phyloP scores from a whole-genome alignment of 2,888 invertebrate genomes.

The Oscheius sp. region DNA sequence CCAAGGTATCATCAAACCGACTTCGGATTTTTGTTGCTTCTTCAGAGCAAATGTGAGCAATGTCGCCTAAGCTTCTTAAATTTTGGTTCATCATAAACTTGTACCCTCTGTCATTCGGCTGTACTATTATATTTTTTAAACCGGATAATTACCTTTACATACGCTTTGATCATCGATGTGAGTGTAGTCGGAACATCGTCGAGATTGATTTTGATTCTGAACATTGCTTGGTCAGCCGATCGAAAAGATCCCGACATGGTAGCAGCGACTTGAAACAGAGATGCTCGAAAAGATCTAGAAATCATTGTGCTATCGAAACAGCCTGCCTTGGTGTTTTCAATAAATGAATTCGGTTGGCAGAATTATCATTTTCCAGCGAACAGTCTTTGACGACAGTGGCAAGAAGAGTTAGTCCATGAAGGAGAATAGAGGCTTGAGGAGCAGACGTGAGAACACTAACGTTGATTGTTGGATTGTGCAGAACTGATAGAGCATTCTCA shows the following conservation, averaged over 20 bases:
- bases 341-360: not conserved
- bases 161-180: conserved; percentile 5
- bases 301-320: not conserved
- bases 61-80: not conserved
- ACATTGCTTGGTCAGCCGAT: conserved; percentile 1
- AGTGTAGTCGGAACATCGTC: not conserved
- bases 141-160: conserved; percentile 1
- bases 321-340: not conserved
- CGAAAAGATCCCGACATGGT: conserved; percentile 2
- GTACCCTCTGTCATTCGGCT: not conserved
- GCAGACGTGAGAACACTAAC: conserved; percentile 8
- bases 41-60: not conserved
- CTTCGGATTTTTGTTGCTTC: not conserved
- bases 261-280: not conserved
- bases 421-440: not conserved
- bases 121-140: not conserved
- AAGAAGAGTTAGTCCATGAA: not conserved
- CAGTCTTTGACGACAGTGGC: not conserved
- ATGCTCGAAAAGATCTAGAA: conserved; percentile 9
- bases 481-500: not conserved
- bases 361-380: not conserved
- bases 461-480: not conserved
- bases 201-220: conserved; percentile 1
- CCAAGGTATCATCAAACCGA: not conserved
- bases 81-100: not conserved